These are phyloP conservation scores for Colletes collaris DNA, from an alignment of 2,888 invertebrate genomes.

Conservation along the genomic window DNA sequence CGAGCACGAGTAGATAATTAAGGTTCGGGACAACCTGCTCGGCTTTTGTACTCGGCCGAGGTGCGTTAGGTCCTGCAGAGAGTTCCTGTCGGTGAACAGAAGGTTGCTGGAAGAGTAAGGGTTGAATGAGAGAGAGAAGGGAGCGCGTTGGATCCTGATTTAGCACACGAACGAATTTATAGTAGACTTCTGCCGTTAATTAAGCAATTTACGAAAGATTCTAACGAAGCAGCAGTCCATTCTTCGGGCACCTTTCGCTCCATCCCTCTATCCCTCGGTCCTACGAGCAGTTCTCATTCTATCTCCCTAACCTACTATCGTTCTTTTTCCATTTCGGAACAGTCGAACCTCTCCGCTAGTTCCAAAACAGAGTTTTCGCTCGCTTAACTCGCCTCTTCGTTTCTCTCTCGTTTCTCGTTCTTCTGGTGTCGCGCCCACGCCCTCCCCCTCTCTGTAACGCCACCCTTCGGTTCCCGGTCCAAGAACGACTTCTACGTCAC, in stretches of 20 bases:
- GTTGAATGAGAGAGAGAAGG: slow-evolving; percentile 1
- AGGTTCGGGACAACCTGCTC: slow-evolving; percentile 69
- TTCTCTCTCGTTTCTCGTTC: slow-evolving; percentile 20
- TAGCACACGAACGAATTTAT: slow-evolving; percentile 64
- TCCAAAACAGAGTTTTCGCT: slow-evolving; percentile 58
- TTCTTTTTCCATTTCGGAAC: slow-evolving; percentile 10
- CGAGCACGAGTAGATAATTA: slow-evolving; percentile 66
- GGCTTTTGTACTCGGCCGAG: slow-evolving; percentile 65
- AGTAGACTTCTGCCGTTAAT: slow-evolving; percentile 65
- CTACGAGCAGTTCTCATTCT: background rate
- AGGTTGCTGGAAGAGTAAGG: slow-evolving; percentile 6
- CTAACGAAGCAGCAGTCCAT: slow-evolving; percentile 45
- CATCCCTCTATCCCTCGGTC: background rate
- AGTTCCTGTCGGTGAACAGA: slow-evolving; percentile 22
- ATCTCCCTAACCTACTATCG: slow-evolving; percentile 9
- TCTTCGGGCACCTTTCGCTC: background rate
- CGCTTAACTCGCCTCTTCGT: slow-evolving; percentile 22
- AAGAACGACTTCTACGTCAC: slow-evolving; percentile 60
- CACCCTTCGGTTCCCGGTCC: background rate
- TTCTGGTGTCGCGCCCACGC: slow-evolving; percentile 17
- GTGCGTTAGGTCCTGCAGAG: slow-evolving; percentile 48
- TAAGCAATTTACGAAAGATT: slow-evolving; percentile 68
- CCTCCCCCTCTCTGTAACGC: background rate
- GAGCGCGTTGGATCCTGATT: slow-evolving; percentile 58
- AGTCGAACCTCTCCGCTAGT: slow-evolving; percentile 24